Conservation (phyloP, 2,888 invertebrate genomes). For the Ptilodon capucinus region DNA sequence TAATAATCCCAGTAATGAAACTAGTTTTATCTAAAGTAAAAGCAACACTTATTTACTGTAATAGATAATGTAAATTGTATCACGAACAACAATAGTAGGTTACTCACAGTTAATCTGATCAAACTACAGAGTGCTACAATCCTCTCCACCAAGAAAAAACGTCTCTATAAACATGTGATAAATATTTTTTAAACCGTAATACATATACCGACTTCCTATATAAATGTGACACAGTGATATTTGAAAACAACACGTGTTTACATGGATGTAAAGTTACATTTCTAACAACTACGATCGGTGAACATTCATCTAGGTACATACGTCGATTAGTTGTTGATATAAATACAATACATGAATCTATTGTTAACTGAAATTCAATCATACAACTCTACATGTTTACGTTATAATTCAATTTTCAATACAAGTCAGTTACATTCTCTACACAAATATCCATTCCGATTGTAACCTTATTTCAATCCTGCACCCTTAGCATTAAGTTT, state of each 20-base stretch:
- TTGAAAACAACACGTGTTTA: too few relatives aligned
- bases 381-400: too few relatives aligned
- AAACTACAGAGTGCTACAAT: constrained; percentile 67
- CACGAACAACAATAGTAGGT: constrained; percentile 32
- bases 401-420: too few relatives aligned
- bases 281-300: constrained; percentile 20
- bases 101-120: constrained; percentile 44
- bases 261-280: constrained; percentile 1
- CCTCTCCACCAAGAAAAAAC: constrained; percentile 34
- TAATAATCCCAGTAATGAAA: constrained; percentile 52
- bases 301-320: constrained; percentile 22
- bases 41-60: constrained; percentile 52
- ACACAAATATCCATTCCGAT: too few relatives aligned
- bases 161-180: constrained; percentile 6
- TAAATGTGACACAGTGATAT: too few relatives aligned
- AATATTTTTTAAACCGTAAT: too few relatives aligned
- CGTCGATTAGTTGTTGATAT: constrained; percentile 13
- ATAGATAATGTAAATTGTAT: constrained; percentile 22
- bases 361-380: too few relatives aligned
- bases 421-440: too few relatives aligned
- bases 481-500: too few relatives aligned
- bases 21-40: constrained; percentile 53
- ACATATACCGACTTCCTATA: too few relatives aligned
- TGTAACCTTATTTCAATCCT: too few relatives aligned
- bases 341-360: background rate